Conservation (phyloP, 2,888 invertebrate species). For the Limulus polyphemus region DNA sequence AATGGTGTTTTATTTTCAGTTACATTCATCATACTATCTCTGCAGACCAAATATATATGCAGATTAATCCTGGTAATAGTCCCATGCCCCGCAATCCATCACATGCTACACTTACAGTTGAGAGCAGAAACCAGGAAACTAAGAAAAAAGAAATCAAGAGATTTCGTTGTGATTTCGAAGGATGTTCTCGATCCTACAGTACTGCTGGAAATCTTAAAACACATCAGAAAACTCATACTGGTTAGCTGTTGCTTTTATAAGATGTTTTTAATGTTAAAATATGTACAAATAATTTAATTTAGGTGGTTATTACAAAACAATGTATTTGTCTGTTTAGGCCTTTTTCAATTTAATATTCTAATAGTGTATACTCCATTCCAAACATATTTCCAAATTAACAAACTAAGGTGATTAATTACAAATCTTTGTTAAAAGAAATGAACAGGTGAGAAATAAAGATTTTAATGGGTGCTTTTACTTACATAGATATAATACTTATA, state of each 20-base stretch:
- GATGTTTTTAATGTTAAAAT: constrained; percentile 8
- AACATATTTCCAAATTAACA: no score
- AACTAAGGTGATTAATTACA: no score
- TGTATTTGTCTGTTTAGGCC: no score
- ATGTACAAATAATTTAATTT: neutral
- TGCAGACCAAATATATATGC: constrained; percentile 53
- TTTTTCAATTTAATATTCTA: no score
- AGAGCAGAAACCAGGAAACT: constrained; percentile 48
- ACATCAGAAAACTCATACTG: constrained; percentile 91
- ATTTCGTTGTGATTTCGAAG: constrained; percentile 76
- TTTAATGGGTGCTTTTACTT: no score
- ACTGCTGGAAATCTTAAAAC: constrained; percentile 87
- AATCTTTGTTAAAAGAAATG: no score
- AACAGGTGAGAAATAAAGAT: no score
- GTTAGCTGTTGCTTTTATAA: constrained; percentile 42
- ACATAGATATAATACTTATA: no score
- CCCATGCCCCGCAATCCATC: constrained; percentile 51
- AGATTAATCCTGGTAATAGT: constrained; percentile 50
- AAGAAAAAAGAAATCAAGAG: constrained; percentile 51
- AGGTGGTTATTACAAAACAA: no score
- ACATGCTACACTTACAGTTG: constrained; percentile 54
- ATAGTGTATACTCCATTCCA: no score
- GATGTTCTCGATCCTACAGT: constrained; percentile 76
- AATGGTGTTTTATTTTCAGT: constrained; percentile 36
- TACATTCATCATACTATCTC: constrained; percentile 56